phyloP scores from a whole-genome alignment of 2,797 vertebrate genomes.

The Acanthurus lineatus region DNA sequence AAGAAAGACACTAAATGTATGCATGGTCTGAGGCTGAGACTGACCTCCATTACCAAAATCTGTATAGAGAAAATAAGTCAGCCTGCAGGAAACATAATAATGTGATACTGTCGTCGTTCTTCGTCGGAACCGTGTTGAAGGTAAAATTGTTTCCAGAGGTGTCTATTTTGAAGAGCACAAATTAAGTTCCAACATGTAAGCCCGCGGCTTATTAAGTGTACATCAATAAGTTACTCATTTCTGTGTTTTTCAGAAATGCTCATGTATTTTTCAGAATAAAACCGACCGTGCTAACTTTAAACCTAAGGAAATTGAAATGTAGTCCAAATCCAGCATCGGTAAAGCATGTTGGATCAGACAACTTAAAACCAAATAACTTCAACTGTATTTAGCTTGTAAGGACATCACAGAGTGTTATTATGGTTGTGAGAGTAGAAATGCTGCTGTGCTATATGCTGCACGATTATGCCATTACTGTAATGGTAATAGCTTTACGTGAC shows the following conservation, averaged over 20 bases:
- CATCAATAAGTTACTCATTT: accelerated
- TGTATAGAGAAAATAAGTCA: background rate
- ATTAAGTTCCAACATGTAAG: background rate
- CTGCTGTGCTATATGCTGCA: background rate
- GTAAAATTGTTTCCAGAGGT: slow-evolving; percentile 31
- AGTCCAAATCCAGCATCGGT: background rate
- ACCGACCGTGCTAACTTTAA: accelerated
- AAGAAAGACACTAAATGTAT: too few relatives aligned
- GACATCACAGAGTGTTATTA: background rate
- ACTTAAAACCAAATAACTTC: background rate
- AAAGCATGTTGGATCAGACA: background rate
- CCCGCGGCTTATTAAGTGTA: background rate
- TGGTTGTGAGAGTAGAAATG: background rate
- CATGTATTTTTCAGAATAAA: slow-evolving; percentile 30
- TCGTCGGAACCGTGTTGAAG: slow-evolving; percentile 11
- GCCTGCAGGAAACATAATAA: background rate
- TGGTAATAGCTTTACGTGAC: too few relatives aligned
- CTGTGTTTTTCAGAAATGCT: background rate
- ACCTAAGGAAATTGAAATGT: background rate
- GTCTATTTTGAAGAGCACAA: slow-evolving; percentile 59
- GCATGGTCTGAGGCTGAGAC: too few relatives aligned
- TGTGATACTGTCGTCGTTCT: background rate
- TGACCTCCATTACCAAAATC: too few relatives aligned
- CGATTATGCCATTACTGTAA: background rate
- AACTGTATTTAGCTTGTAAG: background rate